Conservation (phyloP, 2,888 invertebrate genomes). For the Chrysomela aeneicollis region DNA sequence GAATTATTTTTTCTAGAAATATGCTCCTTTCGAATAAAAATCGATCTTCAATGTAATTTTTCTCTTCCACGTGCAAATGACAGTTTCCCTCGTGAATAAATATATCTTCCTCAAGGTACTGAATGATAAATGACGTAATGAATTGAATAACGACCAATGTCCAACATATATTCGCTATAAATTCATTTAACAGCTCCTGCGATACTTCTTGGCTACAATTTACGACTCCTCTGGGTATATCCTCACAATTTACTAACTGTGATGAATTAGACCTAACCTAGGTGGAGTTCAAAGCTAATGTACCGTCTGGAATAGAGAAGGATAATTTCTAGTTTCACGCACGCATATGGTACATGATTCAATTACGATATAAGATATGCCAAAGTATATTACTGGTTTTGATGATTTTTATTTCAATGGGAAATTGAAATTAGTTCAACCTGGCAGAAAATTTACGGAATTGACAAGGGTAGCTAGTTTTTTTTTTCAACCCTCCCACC, state of each 20-base stretch:
- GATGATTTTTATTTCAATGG: no score
- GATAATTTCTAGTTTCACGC: neutral
- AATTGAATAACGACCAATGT: slow-evolving; percentile 61
- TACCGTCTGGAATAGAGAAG: neutral
- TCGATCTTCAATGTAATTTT: no score
- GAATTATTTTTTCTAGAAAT: no score
- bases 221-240: slow-evolving; percentile 56
- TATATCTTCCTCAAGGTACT: slow-evolving; percentile 44
- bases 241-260: slow-evolving; percentile 49
- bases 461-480: no score
- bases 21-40: no score
- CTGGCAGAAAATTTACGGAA: no score
- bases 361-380: no score
- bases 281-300: neutral
- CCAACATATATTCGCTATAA: slow-evolving; percentile 60
- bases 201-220: slow-evolving; percentile 61
- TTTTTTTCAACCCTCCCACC: no score
- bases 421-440: no score
- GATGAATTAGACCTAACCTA: slow-evolving; percentile 43
- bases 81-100: neutral
- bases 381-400: no score
- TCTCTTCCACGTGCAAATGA: no score
- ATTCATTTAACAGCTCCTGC: slow-evolving; percentile 64
- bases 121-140: slow-evolving; percentile 50
- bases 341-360: neutral